Evolutionary conservation across 2,113 vertebrate genomes (phyloP).

Genomic region (Mesocricetus auratus): DNA sequence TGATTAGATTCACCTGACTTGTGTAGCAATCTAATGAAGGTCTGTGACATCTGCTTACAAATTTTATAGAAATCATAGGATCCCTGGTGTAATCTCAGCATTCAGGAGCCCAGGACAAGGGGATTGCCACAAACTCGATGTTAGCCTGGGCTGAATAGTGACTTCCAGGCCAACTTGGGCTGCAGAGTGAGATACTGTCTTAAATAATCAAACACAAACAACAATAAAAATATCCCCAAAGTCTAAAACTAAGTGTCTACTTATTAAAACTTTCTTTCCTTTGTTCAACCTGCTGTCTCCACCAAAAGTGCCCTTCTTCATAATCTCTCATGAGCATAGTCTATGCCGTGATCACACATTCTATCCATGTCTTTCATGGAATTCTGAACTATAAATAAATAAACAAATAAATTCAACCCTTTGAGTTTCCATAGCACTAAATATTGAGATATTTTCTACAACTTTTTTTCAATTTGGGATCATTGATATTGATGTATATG

Average conservation of each 20-base stretch:
- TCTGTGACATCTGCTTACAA: neutral
- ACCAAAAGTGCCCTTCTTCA: slow-evolving; percentile 4
- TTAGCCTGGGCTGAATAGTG: neutral
- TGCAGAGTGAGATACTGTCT: neutral
- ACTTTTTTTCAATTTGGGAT: neutral
- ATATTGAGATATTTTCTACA: neutral
- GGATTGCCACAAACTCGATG: too few species aligned
- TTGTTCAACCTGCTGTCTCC: neutral
- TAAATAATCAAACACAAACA: neutral
- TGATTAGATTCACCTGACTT: slow-evolving; percentile 26
- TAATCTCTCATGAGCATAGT: neutral
- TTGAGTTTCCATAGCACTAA: neutral
- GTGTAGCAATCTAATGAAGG: neutral
- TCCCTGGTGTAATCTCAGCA: neutral
- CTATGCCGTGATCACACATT: neutral
- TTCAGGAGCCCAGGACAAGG: neutral
- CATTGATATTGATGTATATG: neutral
- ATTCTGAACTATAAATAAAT: slow-evolving; percentile 1
- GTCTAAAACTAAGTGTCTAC: neutral
- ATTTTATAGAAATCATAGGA: slow-evolving; percentile 38
- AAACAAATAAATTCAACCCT: slow-evolving; percentile 9
- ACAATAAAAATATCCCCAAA: neutral
- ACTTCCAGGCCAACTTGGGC: neutral
- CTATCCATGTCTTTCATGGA: neutral
- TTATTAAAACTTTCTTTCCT: neutral